A percentile compares a stretch with the other conserved stretches of the same genome.
Conservation (phyloP, 1,140 invertebrate species). For the Eufriesea mexicana region DNA sequence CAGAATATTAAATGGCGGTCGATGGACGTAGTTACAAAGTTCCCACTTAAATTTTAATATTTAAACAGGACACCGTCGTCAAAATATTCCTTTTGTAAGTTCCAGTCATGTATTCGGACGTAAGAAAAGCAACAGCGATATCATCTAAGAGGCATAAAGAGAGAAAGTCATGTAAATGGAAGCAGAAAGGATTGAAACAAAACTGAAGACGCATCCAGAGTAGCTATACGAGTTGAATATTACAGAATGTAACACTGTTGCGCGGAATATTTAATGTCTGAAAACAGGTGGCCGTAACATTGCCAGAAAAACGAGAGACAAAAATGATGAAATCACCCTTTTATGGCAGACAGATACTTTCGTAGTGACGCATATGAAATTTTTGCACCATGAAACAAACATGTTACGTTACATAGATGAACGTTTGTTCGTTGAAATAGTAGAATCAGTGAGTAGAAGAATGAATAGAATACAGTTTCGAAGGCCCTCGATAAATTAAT, state of each 20-base stretch:
- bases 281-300: conserved; percentile 2
- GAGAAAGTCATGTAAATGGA: conserved; percentile 51
- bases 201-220: conserved; percentile 41
- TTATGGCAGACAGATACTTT: neutral
- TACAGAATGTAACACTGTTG: conserved; percentile 48
- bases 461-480: no score
- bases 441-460: no score
- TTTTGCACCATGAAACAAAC: neutral
- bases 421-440: no score
- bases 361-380: neutral
- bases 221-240: conserved; percentile 51
- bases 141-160: conserved; percentile 40
- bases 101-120: conserved; percentile 20
- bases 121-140: conserved; percentile 38
- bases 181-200: conserved; percentile 37
- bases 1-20: conserved; percentile 14
- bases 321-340: neutral
- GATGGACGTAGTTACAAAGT: neutral
- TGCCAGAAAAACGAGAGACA: neutral
- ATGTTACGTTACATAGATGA: no score
- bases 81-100: conserved; percentile 2
- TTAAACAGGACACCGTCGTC: conserved; percentile 10
- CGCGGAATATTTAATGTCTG: conserved; percentile 39
- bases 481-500: no score
- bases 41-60: conserved; percentile 39